Percentiles rank a stretch among this genome's conserved stretches.
Conservation (phyloP, 2,888 invertebrate genomes). For the Chaetoderma sp. region DNA sequence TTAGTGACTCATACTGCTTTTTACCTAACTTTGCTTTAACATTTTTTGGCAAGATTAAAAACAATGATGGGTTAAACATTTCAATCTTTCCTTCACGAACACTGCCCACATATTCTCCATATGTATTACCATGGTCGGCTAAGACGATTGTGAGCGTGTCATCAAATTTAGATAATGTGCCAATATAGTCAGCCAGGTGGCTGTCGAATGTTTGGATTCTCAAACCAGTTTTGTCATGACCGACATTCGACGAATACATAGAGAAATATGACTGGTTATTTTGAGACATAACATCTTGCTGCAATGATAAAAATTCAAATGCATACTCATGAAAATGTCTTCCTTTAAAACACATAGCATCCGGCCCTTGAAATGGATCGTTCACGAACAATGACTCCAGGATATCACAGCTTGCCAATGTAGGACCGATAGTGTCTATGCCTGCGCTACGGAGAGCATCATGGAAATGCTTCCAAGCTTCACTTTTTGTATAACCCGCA, state of each 20-base stretch:
- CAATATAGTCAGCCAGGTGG: constrained; percentile 40
- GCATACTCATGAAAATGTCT: constrained; percentile 51
- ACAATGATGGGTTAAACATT: constrained; percentile 51
- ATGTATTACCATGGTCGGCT: constrained; percentile 59
- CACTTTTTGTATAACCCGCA: constrained; percentile 23
- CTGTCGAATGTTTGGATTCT: constrained; percentile 49
- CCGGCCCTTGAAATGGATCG: constrained; percentile 53
- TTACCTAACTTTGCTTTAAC: constrained; percentile 38
- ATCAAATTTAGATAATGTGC: constrained; percentile 21
- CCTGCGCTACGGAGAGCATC: constrained; percentile 36
- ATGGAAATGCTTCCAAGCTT: constrained; percentile 41
- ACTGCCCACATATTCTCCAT: constrained; percentile 46
- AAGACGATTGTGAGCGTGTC: constrained; percentile 52
- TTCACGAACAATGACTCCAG: constrained; percentile 38
- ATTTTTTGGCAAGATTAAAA: constrained; percentile 45
- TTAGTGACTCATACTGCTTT: constrained; percentile 33
- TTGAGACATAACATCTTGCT: constrained; percentile 32
- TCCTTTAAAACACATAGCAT: constrained; percentile 52
- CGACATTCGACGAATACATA: constrained; percentile 46
- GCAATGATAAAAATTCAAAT: constrained; percentile 45
- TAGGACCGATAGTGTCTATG: constrained; percentile 46
- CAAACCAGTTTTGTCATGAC: constrained; percentile 50
- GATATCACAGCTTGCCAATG: constrained; percentile 48
- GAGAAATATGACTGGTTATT: constrained; percentile 39
- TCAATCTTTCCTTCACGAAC: constrained; percentile 48